phyloP scores from a whole-genome alignment of 1,140 invertebrate genomes.

The Drosophila elegans region DNA sequence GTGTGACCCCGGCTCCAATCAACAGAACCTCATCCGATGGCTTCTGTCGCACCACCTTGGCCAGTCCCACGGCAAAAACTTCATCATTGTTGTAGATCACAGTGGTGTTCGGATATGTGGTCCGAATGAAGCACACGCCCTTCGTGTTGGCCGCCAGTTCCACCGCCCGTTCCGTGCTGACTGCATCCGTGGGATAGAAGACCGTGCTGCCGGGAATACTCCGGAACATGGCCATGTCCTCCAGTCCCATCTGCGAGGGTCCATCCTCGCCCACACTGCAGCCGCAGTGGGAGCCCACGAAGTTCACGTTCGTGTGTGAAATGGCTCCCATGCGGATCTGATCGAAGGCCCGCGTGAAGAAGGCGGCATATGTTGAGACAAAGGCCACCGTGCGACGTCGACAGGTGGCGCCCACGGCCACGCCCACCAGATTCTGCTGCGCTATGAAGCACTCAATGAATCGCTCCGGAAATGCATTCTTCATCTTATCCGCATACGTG shows the following conservation, averaged over 20 bases:
- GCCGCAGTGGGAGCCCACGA: conserved; percentile 97
- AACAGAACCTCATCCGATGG: conserved; percentile 92
- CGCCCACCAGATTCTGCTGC: conserved; percentile 98
- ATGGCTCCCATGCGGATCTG: conserved; percentile 99
- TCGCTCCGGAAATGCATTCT: conserved; percentile 90
- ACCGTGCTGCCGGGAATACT: conserved; percentile 95
- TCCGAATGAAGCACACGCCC: conserved; percentile 98
- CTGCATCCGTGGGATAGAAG: conserved; percentile 99
- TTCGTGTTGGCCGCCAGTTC: conserved; percentile 98
- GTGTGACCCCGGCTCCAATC: conserved; percentile 96
- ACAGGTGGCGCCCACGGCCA: conserved; percentile 96
- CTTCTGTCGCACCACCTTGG: conserved; percentile 91
- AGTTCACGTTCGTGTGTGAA: conserved; percentile 98
- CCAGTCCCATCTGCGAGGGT: conserved; percentile 99
- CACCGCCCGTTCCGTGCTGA: conserved; percentile 95
- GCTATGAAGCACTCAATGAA: conserved; percentile 99
- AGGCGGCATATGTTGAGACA: conserved; percentile 98
- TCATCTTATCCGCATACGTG: conserved; percentile 97
- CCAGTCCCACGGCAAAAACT: conserved; percentile 91
- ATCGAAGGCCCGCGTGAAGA: conserved; percentile 98
- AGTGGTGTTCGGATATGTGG: conserved; percentile 94
- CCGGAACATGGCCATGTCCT: conserved; percentile 98
- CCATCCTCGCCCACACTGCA: conserved; percentile 98
- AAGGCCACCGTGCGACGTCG: conserved; percentile 95
- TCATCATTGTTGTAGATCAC: conserved; percentile 96